Percentiles rank a stretch among this genome's conserved stretches.
Conservation (phyloP, 2,888 invertebrate genomes). For the Dryadula phaetusa region DNA sequence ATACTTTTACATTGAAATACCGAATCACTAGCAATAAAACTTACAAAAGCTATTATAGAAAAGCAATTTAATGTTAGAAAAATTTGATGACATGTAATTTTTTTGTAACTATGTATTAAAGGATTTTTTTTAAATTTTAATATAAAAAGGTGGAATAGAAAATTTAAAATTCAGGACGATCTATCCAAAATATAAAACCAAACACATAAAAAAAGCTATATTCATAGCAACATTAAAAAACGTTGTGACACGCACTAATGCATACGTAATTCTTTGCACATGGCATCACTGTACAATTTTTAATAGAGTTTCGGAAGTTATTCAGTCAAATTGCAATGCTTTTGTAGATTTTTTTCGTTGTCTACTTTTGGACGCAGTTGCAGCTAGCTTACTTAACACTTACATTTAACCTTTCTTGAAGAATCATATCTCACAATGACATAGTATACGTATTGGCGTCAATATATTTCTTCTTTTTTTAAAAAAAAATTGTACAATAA, state of each 20-base stretch:
- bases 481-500: background rate
- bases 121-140: too few species aligned
- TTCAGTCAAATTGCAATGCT: conserved; percentile 1
- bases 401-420: background rate
- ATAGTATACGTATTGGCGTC: background rate
- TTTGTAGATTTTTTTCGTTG: background rate
- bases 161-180: background rate
- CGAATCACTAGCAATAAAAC: conserved; percentile 3
- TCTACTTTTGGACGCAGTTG: background rate
- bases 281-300: conserved; percentile 18
- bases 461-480: background rate
- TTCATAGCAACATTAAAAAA: conserved; percentile 20
- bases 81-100: background rate
- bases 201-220: conserved; percentile 14
- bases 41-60: background rate
- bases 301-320: conserved; percentile 22
- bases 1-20: conserved; percentile 14
- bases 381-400: background rate
- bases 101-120: background rate
- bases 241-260: conserved; percentile 16
- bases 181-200: background rate
- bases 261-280: conserved; percentile 32
- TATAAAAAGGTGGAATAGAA: background rate
- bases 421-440: background rate
- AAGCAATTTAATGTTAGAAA: background rate